These are phyloP conservation scores for Thymallus thymallus DNA, from an alignment of 2,113 vertebrate genomes.

Conservation along the genomic window DNA sequence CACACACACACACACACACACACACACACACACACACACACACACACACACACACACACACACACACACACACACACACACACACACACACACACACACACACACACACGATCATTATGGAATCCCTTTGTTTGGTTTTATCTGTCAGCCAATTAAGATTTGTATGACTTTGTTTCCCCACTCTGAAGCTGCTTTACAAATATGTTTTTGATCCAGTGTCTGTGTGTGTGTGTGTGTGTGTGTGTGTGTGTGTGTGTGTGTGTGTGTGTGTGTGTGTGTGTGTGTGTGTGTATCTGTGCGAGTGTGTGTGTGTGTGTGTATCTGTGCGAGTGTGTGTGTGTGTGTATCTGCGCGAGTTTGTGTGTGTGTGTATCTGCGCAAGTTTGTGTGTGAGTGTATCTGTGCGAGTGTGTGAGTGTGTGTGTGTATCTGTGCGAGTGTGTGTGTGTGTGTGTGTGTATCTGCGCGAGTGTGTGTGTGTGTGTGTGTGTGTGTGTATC, in stretches of 20 bases:
- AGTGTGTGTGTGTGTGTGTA: no score
- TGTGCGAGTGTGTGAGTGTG: conserved; percentile 23
- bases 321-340: no score
- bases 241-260: no score
- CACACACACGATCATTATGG: conserved; percentile 24
- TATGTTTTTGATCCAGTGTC: conserved; percentile 68
- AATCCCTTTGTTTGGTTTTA: conserved; percentile 55
- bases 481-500: background rate
- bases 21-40: background rate
- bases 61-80: no score
- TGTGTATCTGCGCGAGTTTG: no score
- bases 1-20: background rate
- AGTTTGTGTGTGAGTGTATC: no score
- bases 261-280: no score
- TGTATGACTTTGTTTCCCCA: conserved; percentile 69
- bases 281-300: no score
- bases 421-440: no score
- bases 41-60: background rate
- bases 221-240: conserved; percentile 28
- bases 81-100: no score
- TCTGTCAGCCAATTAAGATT: conserved; percentile 70
- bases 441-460: no score
- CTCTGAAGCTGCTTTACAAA: conserved; percentile 68
- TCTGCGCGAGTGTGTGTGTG: conserved; percentile 58
- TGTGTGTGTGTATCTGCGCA: no score